A percentile compares a stretch with the other conserved stretches of the same genome.
Evolutionary conservation across 2,113 vertebrate genomes (phyloP).

Genomic region (Sceloporus tristichus): DNA sequence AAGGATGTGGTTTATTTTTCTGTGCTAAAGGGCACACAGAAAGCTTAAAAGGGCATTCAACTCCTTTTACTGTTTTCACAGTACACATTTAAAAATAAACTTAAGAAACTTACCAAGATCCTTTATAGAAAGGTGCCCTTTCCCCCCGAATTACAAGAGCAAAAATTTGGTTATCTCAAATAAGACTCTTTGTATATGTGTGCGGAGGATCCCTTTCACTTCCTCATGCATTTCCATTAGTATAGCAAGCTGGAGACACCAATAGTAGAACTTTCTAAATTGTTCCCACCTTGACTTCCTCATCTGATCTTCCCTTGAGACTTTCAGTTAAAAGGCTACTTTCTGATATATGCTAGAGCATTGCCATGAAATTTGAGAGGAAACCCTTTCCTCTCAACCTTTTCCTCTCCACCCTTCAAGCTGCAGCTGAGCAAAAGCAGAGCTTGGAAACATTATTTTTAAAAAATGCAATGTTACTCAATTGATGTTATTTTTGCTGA

Average conservation of each 20-base stretch:
- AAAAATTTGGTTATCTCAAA: conserved; percentile 42
- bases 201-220: not conserved
- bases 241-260: not conserved
- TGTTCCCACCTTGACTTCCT: not conserved
- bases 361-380: conserved; percentile 31
- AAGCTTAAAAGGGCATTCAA: conserved; percentile 26
- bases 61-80: not conserved
- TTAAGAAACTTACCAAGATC: conserved; percentile 33
- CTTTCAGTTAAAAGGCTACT: conserved; percentile 25
- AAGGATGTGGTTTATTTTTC: conserved; percentile 33
- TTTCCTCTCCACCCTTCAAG: conserved; percentile 4
- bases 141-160: conserved; percentile 52
- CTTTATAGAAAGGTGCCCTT: not conserved
- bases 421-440: not conserved
- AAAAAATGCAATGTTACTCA: not conserved
- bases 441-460: not conserved
- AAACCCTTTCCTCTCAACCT: not conserved
- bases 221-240: conserved; percentile 6
- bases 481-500: too few species aligned
- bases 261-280: not conserved
- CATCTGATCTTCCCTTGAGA: fast-evolving
- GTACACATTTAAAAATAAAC: not conserved
- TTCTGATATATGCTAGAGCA: conserved; percentile 12
- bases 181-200: conserved; percentile 12
- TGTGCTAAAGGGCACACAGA: conserved; percentile 61